Evolutionary conservation across 92 coral and sea anemone genomes (phyloP).

Genomic region (Phenganax subtilis): DNA sequence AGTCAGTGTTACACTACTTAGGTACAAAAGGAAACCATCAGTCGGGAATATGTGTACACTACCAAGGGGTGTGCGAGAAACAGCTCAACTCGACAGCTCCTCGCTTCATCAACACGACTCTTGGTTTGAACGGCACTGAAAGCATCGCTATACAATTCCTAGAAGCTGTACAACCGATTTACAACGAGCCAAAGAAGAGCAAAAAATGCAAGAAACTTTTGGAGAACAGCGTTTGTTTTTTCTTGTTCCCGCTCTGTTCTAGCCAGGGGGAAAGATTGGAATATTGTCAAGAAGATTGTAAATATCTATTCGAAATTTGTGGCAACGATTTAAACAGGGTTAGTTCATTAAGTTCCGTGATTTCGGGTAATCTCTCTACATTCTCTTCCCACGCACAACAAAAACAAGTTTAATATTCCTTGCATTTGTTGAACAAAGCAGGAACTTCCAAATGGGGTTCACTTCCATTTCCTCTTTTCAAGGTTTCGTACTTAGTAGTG

Average conservation of each 20-base stretch:
- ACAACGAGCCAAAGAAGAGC: background rate
- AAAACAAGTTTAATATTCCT: too few species aligned
- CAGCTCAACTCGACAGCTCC: constrained; percentile 23
- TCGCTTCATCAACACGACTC: constrained; percentile 5
- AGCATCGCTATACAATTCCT: background rate
- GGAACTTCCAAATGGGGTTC: too few species aligned
- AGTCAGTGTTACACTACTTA: background rate
- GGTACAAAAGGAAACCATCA: constrained; percentile 27
- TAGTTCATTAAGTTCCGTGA: background rate
- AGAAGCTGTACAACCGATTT: background rate
- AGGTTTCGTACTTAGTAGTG: too few species aligned
- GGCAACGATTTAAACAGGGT: constrained; percentile 54
- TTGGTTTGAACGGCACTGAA: constrained; percentile 22
- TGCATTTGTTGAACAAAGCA: too few species aligned
- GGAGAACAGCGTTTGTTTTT: constrained; percentile 64
- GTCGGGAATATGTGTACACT: background rate
- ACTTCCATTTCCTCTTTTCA: too few species aligned
- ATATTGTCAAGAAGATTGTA: constrained; percentile 79
- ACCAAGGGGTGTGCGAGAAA: background rate
- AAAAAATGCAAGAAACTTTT: constrained; percentile 53
- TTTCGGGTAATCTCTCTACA: too few species aligned
- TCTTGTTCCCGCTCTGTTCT: constrained; percentile 66
- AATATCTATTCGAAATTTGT: constrained; percentile 65
- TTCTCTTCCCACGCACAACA: too few species aligned
- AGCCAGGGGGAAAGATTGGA: constrained; percentile 44